Conservation (phyloP, 2,797 vertebrate species). For the Enteromius fasciolatus region DNA sequence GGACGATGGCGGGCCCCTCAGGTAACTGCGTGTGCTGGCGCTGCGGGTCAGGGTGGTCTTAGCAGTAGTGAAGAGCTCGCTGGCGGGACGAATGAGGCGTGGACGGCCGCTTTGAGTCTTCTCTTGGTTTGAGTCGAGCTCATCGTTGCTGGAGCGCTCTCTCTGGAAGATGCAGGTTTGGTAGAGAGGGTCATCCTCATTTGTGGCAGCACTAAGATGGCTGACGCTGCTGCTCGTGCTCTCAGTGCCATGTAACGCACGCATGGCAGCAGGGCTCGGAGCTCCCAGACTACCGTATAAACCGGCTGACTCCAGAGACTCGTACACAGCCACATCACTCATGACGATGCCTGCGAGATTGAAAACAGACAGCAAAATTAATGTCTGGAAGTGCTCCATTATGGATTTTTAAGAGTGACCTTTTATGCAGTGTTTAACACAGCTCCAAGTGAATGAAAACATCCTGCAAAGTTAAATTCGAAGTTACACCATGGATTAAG, state of each 20-base stretch:
- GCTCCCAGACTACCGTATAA: constrained; percentile 81
- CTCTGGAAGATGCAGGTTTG: constrained; percentile 86
- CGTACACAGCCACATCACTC: constrained; percentile 90
- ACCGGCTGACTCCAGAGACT: constrained; percentile 90
- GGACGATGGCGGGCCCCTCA: constrained; percentile 59
- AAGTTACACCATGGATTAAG: too few relatives aligned
- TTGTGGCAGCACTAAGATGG: constrained; percentile 71
- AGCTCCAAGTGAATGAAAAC: too few relatives aligned
- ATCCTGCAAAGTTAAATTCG: too few relatives aligned
- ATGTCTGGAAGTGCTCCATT: neutral
- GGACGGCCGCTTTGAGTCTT: constrained; percentile 42
- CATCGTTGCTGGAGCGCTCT: constrained; percentile 55
- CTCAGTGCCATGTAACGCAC: constrained; percentile 73
- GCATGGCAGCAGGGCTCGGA: constrained; percentile 73
- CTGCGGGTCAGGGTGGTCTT: constrained; percentile 84
- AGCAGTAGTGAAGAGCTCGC: constrained; percentile 73
- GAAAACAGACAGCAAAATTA: neutral
- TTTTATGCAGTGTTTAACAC: too few relatives aligned
- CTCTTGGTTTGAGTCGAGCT: constrained; percentile 15
- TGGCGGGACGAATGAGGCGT: constrained; percentile 70
- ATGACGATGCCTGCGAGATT: constrained; percentile 84
- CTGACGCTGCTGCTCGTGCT: constrained; percentile 82
- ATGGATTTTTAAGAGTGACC: too few relatives aligned
- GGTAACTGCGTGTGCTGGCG: constrained; percentile 83
- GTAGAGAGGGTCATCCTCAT: constrained; percentile 86